Conservation (phyloP, 2,797 vertebrate genomes). For the Antrozous pallidus region DNA sequence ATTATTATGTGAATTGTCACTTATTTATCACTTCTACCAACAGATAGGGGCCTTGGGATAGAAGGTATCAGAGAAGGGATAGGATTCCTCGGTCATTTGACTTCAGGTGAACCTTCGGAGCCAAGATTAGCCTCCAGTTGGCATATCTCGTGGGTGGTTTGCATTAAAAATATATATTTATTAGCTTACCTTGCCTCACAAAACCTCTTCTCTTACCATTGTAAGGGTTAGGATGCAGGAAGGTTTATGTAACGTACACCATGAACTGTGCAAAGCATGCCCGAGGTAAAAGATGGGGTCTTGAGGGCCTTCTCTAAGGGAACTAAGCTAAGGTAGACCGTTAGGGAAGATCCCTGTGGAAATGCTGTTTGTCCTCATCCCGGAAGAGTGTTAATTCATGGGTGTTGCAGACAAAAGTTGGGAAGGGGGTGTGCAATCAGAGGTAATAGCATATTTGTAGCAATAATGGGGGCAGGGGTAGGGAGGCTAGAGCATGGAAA, state of each 20-base stretch:
- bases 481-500: neutral
- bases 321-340: neutral
- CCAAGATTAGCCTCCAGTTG: neutral
- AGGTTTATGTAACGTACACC: neutral
- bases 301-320: neutral
- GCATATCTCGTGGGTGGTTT: neutral
- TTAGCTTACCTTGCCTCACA: neutral
- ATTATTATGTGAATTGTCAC: neutral
- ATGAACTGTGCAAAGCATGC: neutral
- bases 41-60: neutral
- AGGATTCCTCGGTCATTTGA: neutral
- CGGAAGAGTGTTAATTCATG: neutral
- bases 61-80: neutral
- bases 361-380: neutral
- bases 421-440: neutral
- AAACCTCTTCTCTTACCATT: neutral
- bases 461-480: fast-evolving
- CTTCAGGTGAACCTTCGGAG: neutral
- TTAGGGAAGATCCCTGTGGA: neutral
- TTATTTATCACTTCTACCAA: neutral
- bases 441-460: neutral
- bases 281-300: neutral
- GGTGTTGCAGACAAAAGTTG: neutral
- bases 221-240: neutral
- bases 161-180: neutral